Base-by-base conservation (phyloP, 2,113 vertebrate genomes). In the Fukomys damarensis region DNA sequence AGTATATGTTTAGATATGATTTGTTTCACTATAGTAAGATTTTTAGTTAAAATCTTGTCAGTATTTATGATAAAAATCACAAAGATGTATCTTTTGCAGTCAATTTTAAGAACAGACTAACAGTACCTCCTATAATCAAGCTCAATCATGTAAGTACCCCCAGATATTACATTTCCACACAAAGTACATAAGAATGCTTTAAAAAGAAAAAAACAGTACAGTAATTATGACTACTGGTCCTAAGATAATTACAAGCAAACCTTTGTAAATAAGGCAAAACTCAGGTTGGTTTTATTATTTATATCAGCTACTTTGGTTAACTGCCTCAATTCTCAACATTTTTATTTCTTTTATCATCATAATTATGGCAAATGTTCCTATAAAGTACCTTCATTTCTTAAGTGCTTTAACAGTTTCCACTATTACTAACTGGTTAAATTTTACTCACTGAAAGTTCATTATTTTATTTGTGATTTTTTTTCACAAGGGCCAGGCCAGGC, bases 401-500 rank as follows among this genome's bases (percentile, higher is more conserved):
- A 97, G 98, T 98, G 97, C 97, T 98, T 95, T 32, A 80, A 94
- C 28, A 89, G 38, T 41, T 77, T 80, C 88, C 70, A 43, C 86
- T 84, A 68, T 72, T 91, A 88, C 38, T 66, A 84, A 86, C 20
- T 88, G 80, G 63, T 89, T 95, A 88, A 30, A 83, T 86, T 89
- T 95, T 85, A 94, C 66, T 83, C 66, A 58, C 46, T 96, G 96
- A 95, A 95, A 94, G 54, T 66, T 87, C 58, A 84, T 94, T 95
- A 94, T 96, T 97, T 97, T 96, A 97, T 95, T 97, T 93, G 96
- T 96, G 91, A 95, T 91, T 86, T 93, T 91, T 76, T 92, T 94
- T 93, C 93, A 95, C 96, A 98, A 95, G 89, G 94, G 89, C 70
- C 79, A 70, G 93, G 94, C 80, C 81, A 90, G 89, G 95, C 95